These are phyloP conservation scores for Parazoanthus atlanticus DNA, from an alignment of 92 coral and sea anemone genomes.

Conservation along the genomic window DNA sequence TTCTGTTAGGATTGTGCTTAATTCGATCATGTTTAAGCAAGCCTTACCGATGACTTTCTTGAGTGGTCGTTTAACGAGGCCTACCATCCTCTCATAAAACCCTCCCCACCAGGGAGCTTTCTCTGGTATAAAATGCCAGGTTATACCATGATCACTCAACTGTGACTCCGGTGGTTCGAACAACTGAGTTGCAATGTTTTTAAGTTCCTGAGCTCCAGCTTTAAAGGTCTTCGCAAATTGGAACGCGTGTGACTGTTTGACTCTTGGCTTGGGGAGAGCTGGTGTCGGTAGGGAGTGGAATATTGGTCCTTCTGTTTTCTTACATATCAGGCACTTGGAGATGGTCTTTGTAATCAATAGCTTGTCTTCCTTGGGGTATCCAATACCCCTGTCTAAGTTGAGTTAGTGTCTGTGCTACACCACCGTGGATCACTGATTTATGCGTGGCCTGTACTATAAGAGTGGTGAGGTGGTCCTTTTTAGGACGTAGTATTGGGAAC, in stretches of 20 bases:
- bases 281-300: too few relatives aligned
- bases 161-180: slow-evolving; percentile 27
- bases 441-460: slow-evolving; percentile 51
- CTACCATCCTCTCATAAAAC: slow-evolving; percentile 51
- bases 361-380: slow-evolving; percentile 47
- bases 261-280: slow-evolving; percentile 21
- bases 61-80: slow-evolving; percentile 14
- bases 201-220: not conserved
- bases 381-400: slow-evolving; percentile 55
- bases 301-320: too few relatives aligned
- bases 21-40: slow-evolving; percentile 48
- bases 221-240: not conserved
- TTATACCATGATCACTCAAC: slow-evolving; percentile 43
- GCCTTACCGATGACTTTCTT: slow-evolving; percentile 35
- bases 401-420: slow-evolving; percentile 54
- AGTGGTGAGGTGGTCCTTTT: slow-evolving; percentile 43
- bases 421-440: slow-evolving; percentile 46
- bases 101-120: slow-evolving; percentile 16
- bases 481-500: not conserved
- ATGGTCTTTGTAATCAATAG: too few relatives aligned
- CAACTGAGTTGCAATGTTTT: slow-evolving; percentile 32
- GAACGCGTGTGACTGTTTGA: too few relatives aligned
- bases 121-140: too few relatives aligned
- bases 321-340: too few relatives aligned
- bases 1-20: too few relatives aligned